A percentile compares a stretch with the other conserved stretches of the same genome.
These are phyloP conservation scores for Porites rus DNA, from an alignment of 92 coral and sea anemone species.

Conservation along the genomic window DNA sequence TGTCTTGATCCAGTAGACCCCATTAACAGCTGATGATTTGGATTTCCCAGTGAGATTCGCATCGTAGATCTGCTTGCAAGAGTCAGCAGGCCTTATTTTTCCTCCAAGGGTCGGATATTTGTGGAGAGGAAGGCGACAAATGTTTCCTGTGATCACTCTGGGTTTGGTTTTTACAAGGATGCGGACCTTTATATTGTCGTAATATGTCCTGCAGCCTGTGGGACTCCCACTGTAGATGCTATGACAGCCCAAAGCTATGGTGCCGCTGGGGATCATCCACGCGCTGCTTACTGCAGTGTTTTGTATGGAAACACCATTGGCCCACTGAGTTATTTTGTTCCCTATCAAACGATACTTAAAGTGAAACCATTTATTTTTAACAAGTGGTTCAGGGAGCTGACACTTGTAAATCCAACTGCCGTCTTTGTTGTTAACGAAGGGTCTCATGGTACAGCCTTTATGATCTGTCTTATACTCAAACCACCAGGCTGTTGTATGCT, in stretches of 20 bases:
- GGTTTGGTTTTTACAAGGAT: conserved; percentile 57
- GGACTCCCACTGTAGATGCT: conserved; percentile 14
- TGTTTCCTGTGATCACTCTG: conserved; percentile 43
- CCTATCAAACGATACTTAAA: conserved; percentile 72
- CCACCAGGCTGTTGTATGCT: conserved; percentile 83
- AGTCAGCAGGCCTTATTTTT: conserved; percentile 51
- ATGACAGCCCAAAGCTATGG: conserved; percentile 76
- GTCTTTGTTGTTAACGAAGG: conserved; percentile 62
- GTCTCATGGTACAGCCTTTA: conserved; percentile 82
- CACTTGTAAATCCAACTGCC: conserved; percentile 74
- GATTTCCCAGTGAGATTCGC: conserved; percentile 42
- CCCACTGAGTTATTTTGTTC: conserved; percentile 74
- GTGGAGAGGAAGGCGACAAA: conserved; percentile 50
- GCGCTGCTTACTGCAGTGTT: conserved; percentile 34
- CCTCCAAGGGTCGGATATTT: conserved; percentile 12
- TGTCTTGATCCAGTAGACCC: conserved; percentile 83
- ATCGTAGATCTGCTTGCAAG: conserved; percentile 84
- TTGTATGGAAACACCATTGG: conserved; percentile 38
- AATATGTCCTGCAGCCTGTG: conserved; percentile 68
- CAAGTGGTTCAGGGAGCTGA: conserved; percentile 55
- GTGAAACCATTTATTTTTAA: conserved; percentile 65
- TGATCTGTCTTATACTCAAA: conserved; percentile 63
- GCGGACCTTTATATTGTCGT: conserved; percentile 75
- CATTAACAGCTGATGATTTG: conserved; percentile 50
- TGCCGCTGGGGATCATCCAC: conserved; percentile 74